Evolutionary conservation across 2,888 invertebrate species (phyloP).

Genomic region (Mylabris sibirica): DNA sequence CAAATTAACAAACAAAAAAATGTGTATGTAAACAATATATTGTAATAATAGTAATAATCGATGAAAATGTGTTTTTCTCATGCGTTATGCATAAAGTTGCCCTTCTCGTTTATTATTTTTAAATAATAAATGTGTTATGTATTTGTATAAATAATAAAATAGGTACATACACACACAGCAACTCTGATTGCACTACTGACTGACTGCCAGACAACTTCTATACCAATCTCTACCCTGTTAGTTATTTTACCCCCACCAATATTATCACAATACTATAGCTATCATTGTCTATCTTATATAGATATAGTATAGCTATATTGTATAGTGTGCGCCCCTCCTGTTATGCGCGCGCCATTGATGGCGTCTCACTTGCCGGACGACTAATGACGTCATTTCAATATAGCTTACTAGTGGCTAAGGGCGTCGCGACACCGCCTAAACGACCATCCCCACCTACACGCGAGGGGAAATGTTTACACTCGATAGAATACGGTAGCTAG

Average conservation of each 20-base stretch:
- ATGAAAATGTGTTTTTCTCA: slow-evolving; percentile 59
- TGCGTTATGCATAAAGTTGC: slow-evolving; percentile 66
- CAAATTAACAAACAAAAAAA: slow-evolving; percentile 11
- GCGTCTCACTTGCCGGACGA: slow-evolving; percentile 53
- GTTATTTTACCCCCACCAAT: slow-evolving; percentile 42
- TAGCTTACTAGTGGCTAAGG: slow-evolving; percentile 52
- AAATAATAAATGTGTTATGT: slow-evolving; percentile 9
- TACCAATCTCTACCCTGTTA: slow-evolving; percentile 40
- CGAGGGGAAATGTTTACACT: slow-evolving; percentile 62
- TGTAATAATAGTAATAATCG: slow-evolving; percentile 30
- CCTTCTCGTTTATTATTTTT: slow-evolving; percentile 37
- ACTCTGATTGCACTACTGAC: slow-evolving; percentile 69
- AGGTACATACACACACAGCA: slow-evolving; percentile 60
- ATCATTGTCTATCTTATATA: slow-evolving; percentile 41
- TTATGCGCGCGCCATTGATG: slow-evolving; percentile 60
- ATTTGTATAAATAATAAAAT: slow-evolving; percentile 7
- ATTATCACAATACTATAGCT: slow-evolving; percentile 41
- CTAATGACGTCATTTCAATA: slow-evolving; percentile 55
- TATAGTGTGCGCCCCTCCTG: slow-evolving; percentile 35
- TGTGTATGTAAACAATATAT: not conserved
- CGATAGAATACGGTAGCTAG: slow-evolving; percentile 61
- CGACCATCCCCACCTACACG: slow-evolving; percentile 48
- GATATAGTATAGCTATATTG: slow-evolving; percentile 27
- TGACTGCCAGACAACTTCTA: slow-evolving; percentile 57
- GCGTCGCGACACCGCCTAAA: slow-evolving; percentile 49